phyloP scores from a whole-genome alignment of 2,888 invertebrate genomes.

The Fragum sueziense region DNA sequence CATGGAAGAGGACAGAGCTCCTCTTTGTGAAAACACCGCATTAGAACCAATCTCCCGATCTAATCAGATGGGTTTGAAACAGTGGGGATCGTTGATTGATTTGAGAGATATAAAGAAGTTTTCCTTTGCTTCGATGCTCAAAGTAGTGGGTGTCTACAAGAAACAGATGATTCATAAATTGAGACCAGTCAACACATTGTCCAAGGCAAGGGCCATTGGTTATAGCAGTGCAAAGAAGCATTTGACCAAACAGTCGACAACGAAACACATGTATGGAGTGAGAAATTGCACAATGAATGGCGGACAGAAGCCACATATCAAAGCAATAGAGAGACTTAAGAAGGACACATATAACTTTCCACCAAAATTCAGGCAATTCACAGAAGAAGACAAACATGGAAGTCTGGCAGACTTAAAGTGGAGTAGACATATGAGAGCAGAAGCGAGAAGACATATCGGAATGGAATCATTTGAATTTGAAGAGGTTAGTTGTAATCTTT shows the following conservation, averaged over 20 bases:
- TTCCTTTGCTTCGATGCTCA: not conserved
- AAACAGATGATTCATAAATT: not conserved
- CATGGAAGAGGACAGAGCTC: not conserved
- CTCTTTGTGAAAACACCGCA: not conserved
- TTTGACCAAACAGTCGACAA: not conserved
- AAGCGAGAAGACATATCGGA: not conserved
- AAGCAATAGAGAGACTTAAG: not conserved
- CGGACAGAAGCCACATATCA: not conserved
- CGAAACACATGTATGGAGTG: not conserved
- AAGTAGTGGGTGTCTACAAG: not conserved
- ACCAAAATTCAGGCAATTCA: not conserved
- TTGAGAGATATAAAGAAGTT: not conserved
- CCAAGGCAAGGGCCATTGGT: not conserved
- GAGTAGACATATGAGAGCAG: conserved; percentile 9
- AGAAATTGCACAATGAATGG: not conserved
- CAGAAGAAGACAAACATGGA: not conserved
- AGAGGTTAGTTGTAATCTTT: too few species aligned
- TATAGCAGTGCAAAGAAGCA: not conserved
- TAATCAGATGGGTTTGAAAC: not conserved
- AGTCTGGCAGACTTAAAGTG: not conserved
- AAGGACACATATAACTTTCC: not conserved
- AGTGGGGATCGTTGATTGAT: not conserved
- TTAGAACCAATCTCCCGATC: not conserved
- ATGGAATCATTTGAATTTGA: not conserved
- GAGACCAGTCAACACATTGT: not conserved